Evolutionary conservation across 2,797 vertebrate species (phyloP).

Genomic region (Gambelia wislizenii): DNA sequence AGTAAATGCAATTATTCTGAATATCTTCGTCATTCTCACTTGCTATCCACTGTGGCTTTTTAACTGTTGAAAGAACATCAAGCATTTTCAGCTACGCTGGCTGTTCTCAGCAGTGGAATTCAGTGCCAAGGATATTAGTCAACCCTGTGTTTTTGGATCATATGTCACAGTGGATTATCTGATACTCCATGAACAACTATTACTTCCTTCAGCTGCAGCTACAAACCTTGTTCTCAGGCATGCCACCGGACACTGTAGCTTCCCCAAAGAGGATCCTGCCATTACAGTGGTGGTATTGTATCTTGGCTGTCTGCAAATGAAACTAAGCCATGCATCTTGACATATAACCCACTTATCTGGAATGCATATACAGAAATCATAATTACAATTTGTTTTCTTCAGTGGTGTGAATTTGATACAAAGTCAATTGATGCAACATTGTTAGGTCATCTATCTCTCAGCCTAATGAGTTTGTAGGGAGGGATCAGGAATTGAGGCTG

Average conservation of each 20-base stretch:
- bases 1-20: constrained; percentile 61
- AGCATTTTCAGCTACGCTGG: constrained; percentile 65
- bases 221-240: constrained; percentile 64
- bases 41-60: constrained; percentile 72
- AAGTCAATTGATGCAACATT: constrained; percentile 42
- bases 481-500: background rate
- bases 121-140: constrained; percentile 70
- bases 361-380: constrained; percentile 39
- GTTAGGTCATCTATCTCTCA: constrained; percentile 11
- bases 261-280: background rate
- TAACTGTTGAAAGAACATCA: constrained; percentile 73
- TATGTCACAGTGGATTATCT: constrained; percentile 57
- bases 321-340: background rate
- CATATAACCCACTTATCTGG: constrained; percentile 19
- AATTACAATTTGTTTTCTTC: constrained; percentile 24
- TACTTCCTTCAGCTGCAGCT: constrained; percentile 54
- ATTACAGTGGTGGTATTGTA: constrained; percentile 42
- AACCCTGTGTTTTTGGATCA: constrained; percentile 62
- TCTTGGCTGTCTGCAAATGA: background rate
- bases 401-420: constrained; percentile 28
- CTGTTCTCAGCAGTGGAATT: constrained; percentile 51
- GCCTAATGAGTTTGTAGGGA: constrained; percentile 24
- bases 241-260: constrained; percentile 32
- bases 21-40: constrained; percentile 62
- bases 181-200: constrained; percentile 51